Evolutionary conservation across 2,888 invertebrate genomes (phyloP).

Genomic region (Trilocha varians): DNA sequence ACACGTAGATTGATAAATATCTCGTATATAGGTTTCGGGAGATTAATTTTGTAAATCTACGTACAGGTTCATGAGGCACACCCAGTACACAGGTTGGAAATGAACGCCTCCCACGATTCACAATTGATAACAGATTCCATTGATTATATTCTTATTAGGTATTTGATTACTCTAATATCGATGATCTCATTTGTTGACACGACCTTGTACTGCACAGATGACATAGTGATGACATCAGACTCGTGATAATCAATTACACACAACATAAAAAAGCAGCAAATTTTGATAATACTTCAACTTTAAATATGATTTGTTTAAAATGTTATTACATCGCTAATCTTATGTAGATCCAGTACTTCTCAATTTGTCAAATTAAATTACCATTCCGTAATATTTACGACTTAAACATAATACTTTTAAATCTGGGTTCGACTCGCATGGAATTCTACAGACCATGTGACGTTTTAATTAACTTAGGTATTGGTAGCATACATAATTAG

Average conservation of each 20-base stretch:
- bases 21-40: neutral
- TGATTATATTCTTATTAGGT: constrained; percentile 31
- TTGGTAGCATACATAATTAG: too few species aligned
- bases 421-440: too few species aligned
- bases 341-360: too few species aligned
- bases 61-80: neutral
- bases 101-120: constrained; percentile 24
- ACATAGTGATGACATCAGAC: constrained; percentile 55
- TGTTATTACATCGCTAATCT: too few species aligned
- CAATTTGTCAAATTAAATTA: too few species aligned
- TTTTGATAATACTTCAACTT: too few species aligned
- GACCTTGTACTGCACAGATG: constrained; percentile 55
- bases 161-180: constrained; percentile 41
- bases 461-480: too few species aligned
- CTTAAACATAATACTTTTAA: too few species aligned
- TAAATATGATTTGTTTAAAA: too few species aligned
- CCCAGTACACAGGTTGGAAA: neutral
- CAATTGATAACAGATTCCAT: constrained; percentile 40
- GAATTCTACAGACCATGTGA: too few species aligned
- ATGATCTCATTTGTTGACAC: constrained; percentile 64
- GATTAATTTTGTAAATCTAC: neutral
- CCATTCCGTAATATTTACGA: too few species aligned
- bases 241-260: constrained; percentile 29
- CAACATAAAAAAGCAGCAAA: constrained; percentile 16
- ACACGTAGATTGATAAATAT: neutral